Evolutionary conservation across 2,888 invertebrate species (phyloP).

Genomic region (Argyresthia goedartella): DNA sequence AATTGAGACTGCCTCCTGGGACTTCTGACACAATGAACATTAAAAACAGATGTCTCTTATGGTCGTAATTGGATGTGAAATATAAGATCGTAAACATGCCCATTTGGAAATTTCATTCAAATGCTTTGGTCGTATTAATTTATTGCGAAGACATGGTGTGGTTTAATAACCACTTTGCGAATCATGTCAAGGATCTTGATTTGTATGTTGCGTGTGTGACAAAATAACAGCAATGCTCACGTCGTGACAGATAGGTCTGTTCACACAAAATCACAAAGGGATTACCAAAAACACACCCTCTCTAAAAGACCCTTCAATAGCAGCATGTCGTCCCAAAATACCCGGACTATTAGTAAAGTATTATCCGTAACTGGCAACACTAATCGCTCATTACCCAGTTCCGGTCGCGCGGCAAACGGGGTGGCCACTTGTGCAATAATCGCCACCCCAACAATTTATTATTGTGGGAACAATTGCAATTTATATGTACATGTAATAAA

Average conservation of each 20-base stretch:
- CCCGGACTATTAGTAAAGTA: conserved; percentile 56
- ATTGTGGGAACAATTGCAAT: conserved; percentile 25
- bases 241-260: conserved; percentile 2
- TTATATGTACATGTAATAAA: not conserved
- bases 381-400: conserved; percentile 65
- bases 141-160: not conserved
- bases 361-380: conserved; percentile 65
- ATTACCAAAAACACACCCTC: conserved; percentile 17
- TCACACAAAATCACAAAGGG: conserved; percentile 7
- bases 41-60: not conserved
- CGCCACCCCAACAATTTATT: conserved; percentile 20
- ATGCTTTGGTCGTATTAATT: not conserved
- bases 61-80: conserved; percentile 2
- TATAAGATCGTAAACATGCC: not conserved
- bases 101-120: not conserved
- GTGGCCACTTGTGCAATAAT: conserved; percentile 20
- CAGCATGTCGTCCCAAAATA: conserved; percentile 22
- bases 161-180: not conserved
- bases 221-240: not conserved
- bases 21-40: not conserved
- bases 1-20: too few species aligned
- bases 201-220: not conserved
- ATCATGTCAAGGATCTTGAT: not conserved
- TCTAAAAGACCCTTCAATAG: conserved; percentile 25
- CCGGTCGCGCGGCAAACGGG: conserved; percentile 32